phyloP scores from a whole-genome alignment of 1,140 invertebrate species.

The Drosophila simulans region DNA sequence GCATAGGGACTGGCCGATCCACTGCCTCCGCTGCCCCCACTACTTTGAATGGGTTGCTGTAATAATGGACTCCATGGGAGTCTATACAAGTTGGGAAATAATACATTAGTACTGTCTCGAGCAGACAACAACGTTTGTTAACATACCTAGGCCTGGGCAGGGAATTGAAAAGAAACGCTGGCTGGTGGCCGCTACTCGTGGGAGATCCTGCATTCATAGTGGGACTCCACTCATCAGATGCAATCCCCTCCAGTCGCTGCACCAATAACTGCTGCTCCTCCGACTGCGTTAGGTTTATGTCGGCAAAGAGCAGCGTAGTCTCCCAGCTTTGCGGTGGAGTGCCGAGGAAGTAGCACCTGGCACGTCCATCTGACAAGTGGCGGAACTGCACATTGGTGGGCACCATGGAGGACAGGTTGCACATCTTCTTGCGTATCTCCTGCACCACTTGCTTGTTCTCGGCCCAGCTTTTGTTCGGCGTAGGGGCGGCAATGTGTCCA shows the following conservation, averaged over 20 bases:
- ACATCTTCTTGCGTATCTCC: slow-evolving; percentile 91
- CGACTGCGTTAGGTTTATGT: slow-evolving; percentile 87
- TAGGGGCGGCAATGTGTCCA: slow-evolving; percentile 71
- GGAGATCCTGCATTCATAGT: slow-evolving; percentile 48
- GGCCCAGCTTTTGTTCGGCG: slow-evolving; percentile 88
- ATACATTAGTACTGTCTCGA: not conserved
- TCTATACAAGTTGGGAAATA: slow-evolving; percentile 51
- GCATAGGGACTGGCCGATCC: slow-evolving; percentile 86
- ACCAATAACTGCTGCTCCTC: slow-evolving; percentile 53
- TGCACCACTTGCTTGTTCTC: slow-evolving; percentile 92
- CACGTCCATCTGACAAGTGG: slow-evolving; percentile 90
- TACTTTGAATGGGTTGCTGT: slow-evolving; percentile 89
- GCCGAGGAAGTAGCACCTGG: slow-evolving; percentile 95
- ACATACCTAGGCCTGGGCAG: slow-evolving; percentile 48
- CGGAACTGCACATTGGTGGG: slow-evolving; percentile 93
- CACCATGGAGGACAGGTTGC: slow-evolving; percentile 90
- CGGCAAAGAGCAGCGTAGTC: slow-evolving; percentile 93
- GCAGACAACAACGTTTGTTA: not conserved
- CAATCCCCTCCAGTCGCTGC: slow-evolving; percentile 42
- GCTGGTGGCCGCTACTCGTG: slow-evolving; percentile 26
- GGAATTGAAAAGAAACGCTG: slow-evolving; percentile 52
- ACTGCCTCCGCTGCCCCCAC: slow-evolving; percentile 62
- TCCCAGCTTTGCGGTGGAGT: slow-evolving; percentile 93
- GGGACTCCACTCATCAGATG: slow-evolving; percentile 27
- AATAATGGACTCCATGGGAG: slow-evolving; percentile 90